Conservation (phyloP, 2,113 vertebrate species). For the Pedetes capensis region DNA sequence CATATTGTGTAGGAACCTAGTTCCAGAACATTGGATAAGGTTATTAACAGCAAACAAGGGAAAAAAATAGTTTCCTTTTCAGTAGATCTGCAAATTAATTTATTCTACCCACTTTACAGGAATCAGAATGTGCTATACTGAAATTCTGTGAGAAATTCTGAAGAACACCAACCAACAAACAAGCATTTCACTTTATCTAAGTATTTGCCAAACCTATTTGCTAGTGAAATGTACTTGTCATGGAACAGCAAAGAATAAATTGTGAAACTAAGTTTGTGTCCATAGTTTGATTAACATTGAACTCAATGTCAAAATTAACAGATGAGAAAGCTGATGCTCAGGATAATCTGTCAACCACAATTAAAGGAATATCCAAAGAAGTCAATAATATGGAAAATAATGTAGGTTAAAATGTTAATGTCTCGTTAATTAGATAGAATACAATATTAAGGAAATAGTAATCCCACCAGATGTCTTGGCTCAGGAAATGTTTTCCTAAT, state of each 20-base stretch:
- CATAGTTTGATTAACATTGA: background rate
- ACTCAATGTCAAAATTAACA: background rate
- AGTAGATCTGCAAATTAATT: background rate
- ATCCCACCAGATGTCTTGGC: background rate
- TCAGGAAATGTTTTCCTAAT: background rate
- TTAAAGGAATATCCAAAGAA: background rate
- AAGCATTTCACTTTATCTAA: background rate
- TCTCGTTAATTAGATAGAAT: background rate
- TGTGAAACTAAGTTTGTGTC: background rate
- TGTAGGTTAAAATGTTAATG: background rate
- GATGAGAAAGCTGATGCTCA: background rate
- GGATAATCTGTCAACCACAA: background rate
- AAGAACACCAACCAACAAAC: background rate
- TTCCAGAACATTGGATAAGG: background rate
- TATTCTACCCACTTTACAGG: background rate
- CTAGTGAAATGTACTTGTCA: background rate
- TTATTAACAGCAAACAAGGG: background rate
- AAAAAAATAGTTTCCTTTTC: background rate
- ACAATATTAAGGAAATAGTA: background rate
- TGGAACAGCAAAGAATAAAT: background rate
- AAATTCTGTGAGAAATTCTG: background rate
- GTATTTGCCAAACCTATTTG: background rate
- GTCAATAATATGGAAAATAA: background rate
- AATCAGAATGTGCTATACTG: background rate
- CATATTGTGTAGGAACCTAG: background rate